Base-by-base conservation (phyloP, 2,888 invertebrate species). In the Sesamia inferens region DNA sequence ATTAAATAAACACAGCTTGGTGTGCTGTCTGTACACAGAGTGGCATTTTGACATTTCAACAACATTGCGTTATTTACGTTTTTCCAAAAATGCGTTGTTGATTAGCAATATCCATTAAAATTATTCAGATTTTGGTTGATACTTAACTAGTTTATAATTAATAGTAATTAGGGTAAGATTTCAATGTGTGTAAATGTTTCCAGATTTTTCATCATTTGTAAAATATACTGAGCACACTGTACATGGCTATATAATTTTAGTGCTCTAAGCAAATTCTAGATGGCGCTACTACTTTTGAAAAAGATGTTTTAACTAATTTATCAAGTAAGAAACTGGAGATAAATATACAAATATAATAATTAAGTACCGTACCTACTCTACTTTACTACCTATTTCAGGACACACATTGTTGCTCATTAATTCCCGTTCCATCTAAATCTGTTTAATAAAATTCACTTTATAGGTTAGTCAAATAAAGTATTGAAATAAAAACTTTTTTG, bases 191-290 rank as follows among this genome's bases (percentile, higher is more conserved):
- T 3, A 19, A 48, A 51, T 51, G 51, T 51, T 19, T 51, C 0
- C 51, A 3, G 8, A 8, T 19, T 51, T 51, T 51, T 7, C 8
- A 19, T 8, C 7, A 3, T 19, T 19, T 19, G 8, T 54, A 10
- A n/a, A 2, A 10, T n/a, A n/a, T 24, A 58, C 22, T n/a, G 42
- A 51, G 58, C 24, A 24, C 48, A 58, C 57, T 71, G 48, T 58
- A 7, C n/a, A 14, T n/a, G 48, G 5, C 13, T 19, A 24, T 16
- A 19, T 16, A 58, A 58, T 8, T 31, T 24, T 13, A 64, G 19
- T 64, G 19, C 47, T 22, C 5, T 16, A 10, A n/a, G 0, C 5
- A 48, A 71, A 48, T 5, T 42, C 19, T 71, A 71, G 71, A 73
- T 73, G 74, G 39, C 73, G 57, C 19, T n/a, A 39, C 11, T 39